A percentile compares a stretch with the other conserved stretches of the same genome.
These are phyloP conservation scores for Cassiopea xamachana DNA, from an alignment of 30 jellyfish, hydroid and myxozoan genomes.

Conservation along the genomic window DNA sequence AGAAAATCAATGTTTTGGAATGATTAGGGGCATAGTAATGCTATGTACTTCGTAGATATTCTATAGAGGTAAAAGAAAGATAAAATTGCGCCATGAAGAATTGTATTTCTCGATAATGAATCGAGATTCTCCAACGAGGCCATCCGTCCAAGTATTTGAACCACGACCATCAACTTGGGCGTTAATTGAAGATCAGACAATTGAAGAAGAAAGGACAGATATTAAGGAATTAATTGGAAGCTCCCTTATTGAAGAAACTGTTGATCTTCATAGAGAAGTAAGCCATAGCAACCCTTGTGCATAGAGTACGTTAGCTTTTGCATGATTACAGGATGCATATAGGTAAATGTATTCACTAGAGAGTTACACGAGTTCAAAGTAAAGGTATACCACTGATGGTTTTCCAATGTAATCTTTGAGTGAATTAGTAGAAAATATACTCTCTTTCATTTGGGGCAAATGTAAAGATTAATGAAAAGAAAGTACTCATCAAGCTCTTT, in stretches of 20 bases:
- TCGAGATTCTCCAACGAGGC: neutral
- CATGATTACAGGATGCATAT: too few relatives aligned
- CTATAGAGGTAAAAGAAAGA: neutral
- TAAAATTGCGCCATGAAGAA: neutral
- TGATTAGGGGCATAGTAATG: neutral
- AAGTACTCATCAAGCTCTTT: too few relatives aligned
- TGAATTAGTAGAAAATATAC: too few relatives aligned
- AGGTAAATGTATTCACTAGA: too few relatives aligned
- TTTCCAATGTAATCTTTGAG: too few relatives aligned
- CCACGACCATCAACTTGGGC: slow-evolving; percentile 63
- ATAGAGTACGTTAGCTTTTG: too few relatives aligned
- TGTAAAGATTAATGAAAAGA: too few relatives aligned
- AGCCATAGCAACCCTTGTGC: neutral
- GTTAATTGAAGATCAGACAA: slow-evolving; percentile 29
- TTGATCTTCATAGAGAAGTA: slow-evolving; percentile 72
- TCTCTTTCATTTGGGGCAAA: too few relatives aligned
- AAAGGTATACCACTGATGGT: too few relatives aligned
- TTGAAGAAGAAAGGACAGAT: slow-evolving; percentile 57
- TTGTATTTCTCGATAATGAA: neutral
- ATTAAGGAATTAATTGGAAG: slow-evolving; percentile 52
- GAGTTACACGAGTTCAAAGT: too few relatives aligned
- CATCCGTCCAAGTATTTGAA: slow-evolving; percentile 37
- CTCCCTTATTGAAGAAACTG: slow-evolving; percentile 61
- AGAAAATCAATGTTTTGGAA: neutral
- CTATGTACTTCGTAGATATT: neutral